These are phyloP conservation scores for Latrodectus elegans DNA, from an alignment of 2,888 invertebrate genomes.

Conservation along the genomic window DNA sequence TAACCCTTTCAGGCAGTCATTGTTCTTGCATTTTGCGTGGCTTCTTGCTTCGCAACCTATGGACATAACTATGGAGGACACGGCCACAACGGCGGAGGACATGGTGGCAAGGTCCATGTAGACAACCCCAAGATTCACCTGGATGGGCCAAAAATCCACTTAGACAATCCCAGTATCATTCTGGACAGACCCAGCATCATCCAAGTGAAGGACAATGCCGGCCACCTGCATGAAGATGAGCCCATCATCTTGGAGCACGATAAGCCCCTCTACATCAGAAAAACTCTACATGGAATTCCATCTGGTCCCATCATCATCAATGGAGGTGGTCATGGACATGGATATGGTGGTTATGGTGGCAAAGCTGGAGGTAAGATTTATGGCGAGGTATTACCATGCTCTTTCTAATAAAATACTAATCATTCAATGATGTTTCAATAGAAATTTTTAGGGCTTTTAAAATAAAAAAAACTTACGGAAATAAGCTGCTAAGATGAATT, in stretches of 20 bases:
- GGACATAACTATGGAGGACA: slow-evolving; percentile 1
- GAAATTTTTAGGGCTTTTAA: no score
- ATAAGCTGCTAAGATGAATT: no score
- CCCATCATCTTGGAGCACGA: slow-evolving; percentile 19
- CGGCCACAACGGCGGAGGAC: neutral
- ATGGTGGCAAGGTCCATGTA: no score
- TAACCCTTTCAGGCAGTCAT: slow-evolving; percentile 11
- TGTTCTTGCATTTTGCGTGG: slow-evolving; percentile 12
- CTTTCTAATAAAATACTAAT: no score
- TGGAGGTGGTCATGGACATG: slow-evolving; percentile 16
- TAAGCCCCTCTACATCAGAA: slow-evolving; percentile 17
- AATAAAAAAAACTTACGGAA: no score
- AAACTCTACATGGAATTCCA: slow-evolving; percentile 15
- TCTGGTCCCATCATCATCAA: slow-evolving; percentile 13
- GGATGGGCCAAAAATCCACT: slow-evolving; percentile 22
- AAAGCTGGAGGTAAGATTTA: neutral
- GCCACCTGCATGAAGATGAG: neutral
- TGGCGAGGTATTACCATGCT: no score
- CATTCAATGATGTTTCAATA: no score
- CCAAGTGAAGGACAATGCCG: slow-evolving; percentile 9
- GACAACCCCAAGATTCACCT: neutral
- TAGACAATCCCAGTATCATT: slow-evolving; percentile 13
- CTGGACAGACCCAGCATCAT: slow-evolving; percentile 23
- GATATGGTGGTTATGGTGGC: neutral
- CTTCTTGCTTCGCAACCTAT: slow-evolving; percentile 41